Evolutionary conservation across 1,140 invertebrate species (phyloP).

Genomic region (Danaus plexippus): DNA sequence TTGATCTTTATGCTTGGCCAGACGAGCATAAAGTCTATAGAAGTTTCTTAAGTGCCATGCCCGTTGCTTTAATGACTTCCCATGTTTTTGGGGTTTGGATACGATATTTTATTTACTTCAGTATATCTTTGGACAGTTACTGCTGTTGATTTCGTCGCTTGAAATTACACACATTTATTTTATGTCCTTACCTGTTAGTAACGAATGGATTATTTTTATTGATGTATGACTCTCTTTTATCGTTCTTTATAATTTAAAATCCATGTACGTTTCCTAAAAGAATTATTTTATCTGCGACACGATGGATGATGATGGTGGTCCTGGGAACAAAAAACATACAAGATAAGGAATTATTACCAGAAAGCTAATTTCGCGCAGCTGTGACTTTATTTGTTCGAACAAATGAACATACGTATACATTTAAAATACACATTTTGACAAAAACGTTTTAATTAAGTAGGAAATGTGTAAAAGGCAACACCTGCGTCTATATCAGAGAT

Average conservation of each 20-base stretch:
- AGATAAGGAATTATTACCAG: slow-evolving; percentile 37
- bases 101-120: slow-evolving; percentile 55
- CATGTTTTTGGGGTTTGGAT: slow-evolving; percentile 59
- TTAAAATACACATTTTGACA: slow-evolving; percentile 37
- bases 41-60: slow-evolving; percentile 60
- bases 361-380: slow-evolving; percentile 47
- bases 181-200: slow-evolving; percentile 31
- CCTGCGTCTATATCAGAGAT: slow-evolving; percentile 60
- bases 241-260: slow-evolving; percentile 32
- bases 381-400: slow-evolving; percentile 37
- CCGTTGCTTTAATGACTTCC: slow-evolving; percentile 67
- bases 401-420: slow-evolving; percentile 32
- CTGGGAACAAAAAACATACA: slow-evolving; percentile 23
- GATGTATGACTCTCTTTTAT: slow-evolving; percentile 44
- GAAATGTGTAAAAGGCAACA: slow-evolving; percentile 59
- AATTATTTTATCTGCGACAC: slow-evolving; percentile 34
- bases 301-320: slow-evolving; percentile 26
- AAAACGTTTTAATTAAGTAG: slow-evolving; percentile 60
- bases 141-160: slow-evolving; percentile 37
- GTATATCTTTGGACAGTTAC: slow-evolving; percentile 45
- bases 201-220: slow-evolving; percentile 33
- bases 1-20: slow-evolving; percentile 68
- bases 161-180: slow-evolving; percentile 35
- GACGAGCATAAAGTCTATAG: slow-evolving; percentile 42
- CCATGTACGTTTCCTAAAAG: slow-evolving; percentile 29